A percentile compares a stretch with the other conserved stretches of the same genome.
These are phyloP conservation scores for Ceratina japonica DNA, from an alignment of 1,140 invertebrate species.

Conservation along the genomic window DNA sequence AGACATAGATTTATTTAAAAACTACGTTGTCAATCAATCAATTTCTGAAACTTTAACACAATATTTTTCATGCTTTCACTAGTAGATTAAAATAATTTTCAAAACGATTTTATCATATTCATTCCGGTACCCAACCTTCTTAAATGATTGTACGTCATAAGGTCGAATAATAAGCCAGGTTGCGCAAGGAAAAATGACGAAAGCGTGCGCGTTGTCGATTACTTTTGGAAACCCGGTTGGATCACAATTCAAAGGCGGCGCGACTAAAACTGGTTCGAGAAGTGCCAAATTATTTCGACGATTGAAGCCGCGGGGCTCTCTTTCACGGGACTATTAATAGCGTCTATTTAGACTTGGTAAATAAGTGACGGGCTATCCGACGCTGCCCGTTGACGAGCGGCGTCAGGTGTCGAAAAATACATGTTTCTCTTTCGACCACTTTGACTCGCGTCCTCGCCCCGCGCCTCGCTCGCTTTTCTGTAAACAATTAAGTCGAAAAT, in stretches of 20 bases:
- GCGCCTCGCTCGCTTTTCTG: conserved; percentile 14
- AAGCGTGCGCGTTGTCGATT: neutral
- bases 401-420: conserved; percentile 37
- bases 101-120: too few species aligned
- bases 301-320: conserved; percentile 35
- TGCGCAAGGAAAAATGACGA: neutral
- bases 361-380: conserved; percentile 44
- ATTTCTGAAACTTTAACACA: too few species aligned
- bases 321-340: conserved; percentile 53
- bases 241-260: conserved; percentile 15
- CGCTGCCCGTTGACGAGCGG: conserved; percentile 44
- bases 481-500: conserved; percentile 44
- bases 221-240: neutral
- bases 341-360: conserved; percentile 37
- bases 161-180: too few species aligned
- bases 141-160: too few species aligned
- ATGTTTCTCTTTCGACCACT: conserved; percentile 33
- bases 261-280: neutral
- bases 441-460: conserved; percentile 25
- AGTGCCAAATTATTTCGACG: conserved; percentile 44
- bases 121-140: too few species aligned
- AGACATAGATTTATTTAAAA: too few species aligned
- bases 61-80: too few species aligned
- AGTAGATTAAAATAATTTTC: too few species aligned
- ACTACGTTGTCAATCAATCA: too few species aligned